Base-by-base conservation (phyloP, 2,797 vertebrate species). In the Synaphobranchus kaupii region DNA sequence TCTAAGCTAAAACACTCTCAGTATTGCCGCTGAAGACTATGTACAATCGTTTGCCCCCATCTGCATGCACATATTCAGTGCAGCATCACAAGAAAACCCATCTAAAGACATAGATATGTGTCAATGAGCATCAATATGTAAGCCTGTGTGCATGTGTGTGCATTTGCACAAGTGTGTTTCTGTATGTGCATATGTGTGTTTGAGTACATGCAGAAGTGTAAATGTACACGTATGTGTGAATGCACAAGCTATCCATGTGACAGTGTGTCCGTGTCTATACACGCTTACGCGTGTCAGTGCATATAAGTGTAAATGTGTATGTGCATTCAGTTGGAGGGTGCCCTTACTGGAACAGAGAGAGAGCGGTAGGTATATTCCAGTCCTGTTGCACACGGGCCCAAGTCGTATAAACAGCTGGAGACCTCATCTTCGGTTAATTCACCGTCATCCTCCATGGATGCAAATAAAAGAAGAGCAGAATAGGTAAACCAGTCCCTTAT, bases 341-440 rank as follows among this genome's bases (percentile, higher is more conserved):
- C 48, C 92, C 97, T 98, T 93, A 99, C 99, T 3, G 97, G 92
- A 20, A 98, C 89, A 0, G 93, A 94, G 0, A 99, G 95, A 3
- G 92, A 89, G 31, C 96, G 94, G 91, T 97, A 98, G 68, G 94
- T 93, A 0, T 96, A 94, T 15, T 97, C 95, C 0, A 93, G 94
- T 2, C 97, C 97, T 0, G 90, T 85, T 25, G 95, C 96, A 1
- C 95, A 95, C 86, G 82, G 94, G 6, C 97, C 97, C 58, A 97
- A 89, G 8, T 92, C 93, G 86, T 94, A 93, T 20, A 98, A 92
- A 5, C 93, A 92, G 17, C 93, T 91, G 0, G 95, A 95, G 4
- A 97, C 95, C 0, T 89, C 84, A 4, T 94, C 95, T 84, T 96
- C 94, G 13, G 92, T 94, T 90, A 99, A 91, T 81, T 96, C 89